Evolutionary conservation across 2,797 vertebrate genomes (phyloP).

Genomic region (Stomatorhinus walkeri): DNA sequence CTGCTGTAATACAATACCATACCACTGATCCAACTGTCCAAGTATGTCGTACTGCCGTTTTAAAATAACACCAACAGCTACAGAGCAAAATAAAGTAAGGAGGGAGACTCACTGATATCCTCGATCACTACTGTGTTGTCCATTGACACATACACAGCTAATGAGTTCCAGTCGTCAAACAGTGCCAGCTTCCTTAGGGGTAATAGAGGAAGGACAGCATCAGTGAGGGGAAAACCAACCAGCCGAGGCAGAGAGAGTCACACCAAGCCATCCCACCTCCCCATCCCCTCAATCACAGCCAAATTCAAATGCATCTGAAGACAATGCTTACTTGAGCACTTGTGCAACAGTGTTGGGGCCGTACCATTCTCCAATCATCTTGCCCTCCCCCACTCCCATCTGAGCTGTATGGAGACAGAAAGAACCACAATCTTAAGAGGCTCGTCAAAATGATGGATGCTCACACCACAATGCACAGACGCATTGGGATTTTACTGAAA

Average conservation of each 20-base stretch:
- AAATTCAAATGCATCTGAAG: neutral
- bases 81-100: neutral
- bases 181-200: slow-evolving; percentile 71
- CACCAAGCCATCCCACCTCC: neutral
- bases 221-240: neutral
- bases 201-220: neutral
- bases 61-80: neutral
- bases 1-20: neutral
- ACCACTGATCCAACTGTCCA: neutral
- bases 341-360: slow-evolving; percentile 84
- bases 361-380: slow-evolving; percentile 82
- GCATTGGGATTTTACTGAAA: neutral
- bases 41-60: neutral
- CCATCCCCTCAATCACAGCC: neutral
- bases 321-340: slow-evolving; percentile 74
- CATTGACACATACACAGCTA: slow-evolving; percentile 81
- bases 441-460: neutral
- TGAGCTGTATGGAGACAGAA: slow-evolving; percentile 60
- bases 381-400: slow-evolving; percentile 84
- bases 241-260: neutral
- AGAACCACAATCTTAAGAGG: neutral
- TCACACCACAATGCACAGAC: neutral
- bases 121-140: slow-evolving; percentile 83
- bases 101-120: slow-evolving; percentile 75
- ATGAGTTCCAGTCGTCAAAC: slow-evolving; percentile 82